These are phyloP conservation scores for Patagioenas fasciata DNA, from an alignment of 2,113 vertebrate species.

Conservation along the genomic window DNA sequence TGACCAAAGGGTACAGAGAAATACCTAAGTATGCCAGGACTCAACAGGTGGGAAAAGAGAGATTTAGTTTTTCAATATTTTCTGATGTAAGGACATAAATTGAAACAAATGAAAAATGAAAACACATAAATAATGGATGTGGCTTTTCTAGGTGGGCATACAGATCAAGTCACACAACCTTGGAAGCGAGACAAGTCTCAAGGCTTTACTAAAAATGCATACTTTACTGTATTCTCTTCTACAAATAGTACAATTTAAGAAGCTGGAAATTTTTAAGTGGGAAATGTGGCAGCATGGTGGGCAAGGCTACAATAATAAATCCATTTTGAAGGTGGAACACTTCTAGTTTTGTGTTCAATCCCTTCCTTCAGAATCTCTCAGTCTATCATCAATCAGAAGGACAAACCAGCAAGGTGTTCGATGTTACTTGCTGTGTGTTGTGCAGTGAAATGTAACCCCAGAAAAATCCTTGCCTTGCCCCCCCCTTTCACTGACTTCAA, in stretches of 20 bases:
- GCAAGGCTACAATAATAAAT: background rate
- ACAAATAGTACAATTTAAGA: background rate
- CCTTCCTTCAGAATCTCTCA: background rate
- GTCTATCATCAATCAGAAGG: background rate
- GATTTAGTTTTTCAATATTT: background rate
- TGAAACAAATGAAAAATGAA: background rate
- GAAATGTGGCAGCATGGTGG: background rate
- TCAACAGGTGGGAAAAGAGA: background rate
- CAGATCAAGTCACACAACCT: background rate
- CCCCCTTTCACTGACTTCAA: background rate
- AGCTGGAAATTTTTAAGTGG: background rate
- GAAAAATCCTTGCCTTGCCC: background rate
- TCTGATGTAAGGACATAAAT: background rate
- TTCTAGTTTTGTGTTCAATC: background rate
- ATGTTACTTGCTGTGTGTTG: background rate
- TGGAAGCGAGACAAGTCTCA: background rate
- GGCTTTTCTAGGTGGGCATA: background rate
- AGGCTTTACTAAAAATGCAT: background rate
- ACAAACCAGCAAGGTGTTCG: background rate
- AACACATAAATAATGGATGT: background rate
- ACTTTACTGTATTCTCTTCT: background rate
- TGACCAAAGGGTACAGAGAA: background rate
- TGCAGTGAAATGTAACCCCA: background rate
- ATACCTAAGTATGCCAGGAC: background rate
- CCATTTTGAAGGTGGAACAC: background rate